Percentiles rank a stretch among this genome's conserved stretches.
These are phyloP conservation scores for Herminia tarsipennalis DNA, from an alignment of 2,888 invertebrate genomes.

Conservation along the genomic window DNA sequence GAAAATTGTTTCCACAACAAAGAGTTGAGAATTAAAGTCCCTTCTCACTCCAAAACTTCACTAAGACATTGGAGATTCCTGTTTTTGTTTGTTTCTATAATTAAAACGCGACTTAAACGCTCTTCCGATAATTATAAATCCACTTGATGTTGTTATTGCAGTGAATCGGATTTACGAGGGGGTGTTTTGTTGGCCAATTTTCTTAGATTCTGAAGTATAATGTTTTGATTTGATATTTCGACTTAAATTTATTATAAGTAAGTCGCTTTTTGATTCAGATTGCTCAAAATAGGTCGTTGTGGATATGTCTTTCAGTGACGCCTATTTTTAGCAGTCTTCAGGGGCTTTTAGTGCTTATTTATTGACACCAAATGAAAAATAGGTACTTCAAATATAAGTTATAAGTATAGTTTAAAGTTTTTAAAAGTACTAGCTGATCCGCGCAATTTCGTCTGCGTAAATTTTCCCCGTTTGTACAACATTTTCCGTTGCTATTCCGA, in stretches of 20 bases:
- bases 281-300: too few relatives aligned
- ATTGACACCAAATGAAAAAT: too few relatives aligned
- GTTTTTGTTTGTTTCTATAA: constrained; percentile 81
- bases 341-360: too few relatives aligned
- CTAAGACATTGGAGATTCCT: constrained; percentile 70
- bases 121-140: constrained; percentile 73
- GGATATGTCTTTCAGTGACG: too few relatives aligned
- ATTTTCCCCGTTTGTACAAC: too few relatives aligned
- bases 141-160: constrained; percentile 65
- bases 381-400: too few relatives aligned
- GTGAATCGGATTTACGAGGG: constrained; percentile 61
- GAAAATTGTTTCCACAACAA: constrained; percentile 57
- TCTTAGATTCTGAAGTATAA: constrained; percentile 48
- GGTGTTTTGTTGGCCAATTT: constrained; percentile 46
- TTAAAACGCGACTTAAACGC: constrained; percentile 76
- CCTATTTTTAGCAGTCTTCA: too few relatives aligned
- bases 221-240: constrained; percentile 39
- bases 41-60: constrained; percentile 58
- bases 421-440: too few relatives aligned
- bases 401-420: too few relatives aligned
- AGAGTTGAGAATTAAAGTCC: constrained; percentile 62
- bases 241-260: background rate
- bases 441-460: too few relatives aligned
- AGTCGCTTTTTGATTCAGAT: too few relatives aligned
- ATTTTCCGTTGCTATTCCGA: too few relatives aligned